Conservation (phyloP, 2,888 invertebrate species). For the Oligia latruncula region DNA sequence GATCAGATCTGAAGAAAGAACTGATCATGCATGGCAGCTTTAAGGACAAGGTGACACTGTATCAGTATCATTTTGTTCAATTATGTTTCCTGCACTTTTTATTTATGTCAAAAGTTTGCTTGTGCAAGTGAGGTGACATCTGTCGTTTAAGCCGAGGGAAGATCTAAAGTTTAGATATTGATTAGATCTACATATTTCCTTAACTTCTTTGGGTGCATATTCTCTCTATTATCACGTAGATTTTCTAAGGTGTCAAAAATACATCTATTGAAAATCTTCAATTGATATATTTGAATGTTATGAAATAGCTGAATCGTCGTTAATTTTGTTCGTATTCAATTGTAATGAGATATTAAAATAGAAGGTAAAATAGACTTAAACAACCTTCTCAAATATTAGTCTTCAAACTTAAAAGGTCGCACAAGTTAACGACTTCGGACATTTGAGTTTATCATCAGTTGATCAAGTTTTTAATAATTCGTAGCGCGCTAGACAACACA, state of each 20-base stretch:
- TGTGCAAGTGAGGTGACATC: no score
- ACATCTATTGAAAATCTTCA: neutral
- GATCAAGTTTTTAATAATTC: neutral
- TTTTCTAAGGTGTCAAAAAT: neutral
- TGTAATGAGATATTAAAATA: neutral
- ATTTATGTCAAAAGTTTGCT: neutral
- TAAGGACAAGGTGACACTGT: neutral
- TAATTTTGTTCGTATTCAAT: neutral
- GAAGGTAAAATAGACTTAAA: conserved; percentile 12
- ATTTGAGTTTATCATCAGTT: neutral
- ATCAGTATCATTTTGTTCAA: neutral
- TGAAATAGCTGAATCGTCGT: neutral
- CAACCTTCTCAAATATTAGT: conserved; percentile 6
- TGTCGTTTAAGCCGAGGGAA: neutral
- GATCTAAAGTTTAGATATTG: neutral
- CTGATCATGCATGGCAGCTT: neutral
- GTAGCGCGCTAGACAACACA: neutral
- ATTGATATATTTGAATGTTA: neutral
- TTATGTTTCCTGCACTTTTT: neutral
- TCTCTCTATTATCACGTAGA: neutral
- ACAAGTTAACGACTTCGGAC: neutral
- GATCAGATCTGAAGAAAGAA: neutral
- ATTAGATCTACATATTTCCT: neutral
- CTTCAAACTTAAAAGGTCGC: conserved; percentile 6
- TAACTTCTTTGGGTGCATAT: neutral